A percentile compares a stretch with the other conserved stretches of the same genome.
Conservation (phyloP, 2,797 vertebrate genomes). For the Nannoperca obscura region DNA sequence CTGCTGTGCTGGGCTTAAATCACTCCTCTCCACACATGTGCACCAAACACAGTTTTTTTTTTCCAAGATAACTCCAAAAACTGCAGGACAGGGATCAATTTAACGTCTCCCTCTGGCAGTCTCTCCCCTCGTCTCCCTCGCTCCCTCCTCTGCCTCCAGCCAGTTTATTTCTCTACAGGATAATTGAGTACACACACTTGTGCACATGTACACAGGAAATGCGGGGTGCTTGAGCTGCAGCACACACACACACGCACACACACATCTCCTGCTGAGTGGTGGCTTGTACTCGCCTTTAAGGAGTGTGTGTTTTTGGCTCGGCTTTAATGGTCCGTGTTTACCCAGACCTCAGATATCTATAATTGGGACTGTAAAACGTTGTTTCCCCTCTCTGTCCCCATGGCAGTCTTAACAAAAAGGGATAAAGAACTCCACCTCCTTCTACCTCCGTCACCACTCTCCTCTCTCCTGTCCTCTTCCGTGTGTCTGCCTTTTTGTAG, state of each 20-base stretch:
- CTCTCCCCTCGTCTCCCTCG: constrained; percentile 32
- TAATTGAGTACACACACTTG: constrained; percentile 78
- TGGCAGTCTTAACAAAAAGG: constrained; percentile 43
- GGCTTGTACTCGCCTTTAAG: constrained; percentile 71
- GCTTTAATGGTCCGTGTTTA: constrained; percentile 77
- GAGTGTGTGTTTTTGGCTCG: constrained; percentile 77
- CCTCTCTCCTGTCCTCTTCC: constrained; percentile 8
- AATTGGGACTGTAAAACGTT: constrained; percentile 77
- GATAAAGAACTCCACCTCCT: constrained; percentile 35
- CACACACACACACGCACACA: constrained; percentile 33
- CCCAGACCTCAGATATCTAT: constrained; percentile 74
- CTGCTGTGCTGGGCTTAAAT: constrained; percentile 70
- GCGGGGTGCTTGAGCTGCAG: constrained; percentile 47
- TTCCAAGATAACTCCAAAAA: constrained; percentile 65
- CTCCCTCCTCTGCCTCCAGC: constrained; percentile 44
- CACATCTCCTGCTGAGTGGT: constrained; percentile 72
- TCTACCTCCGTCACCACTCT: not conserved
- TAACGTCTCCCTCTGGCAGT: constrained; percentile 66
- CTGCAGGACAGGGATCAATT: constrained; percentile 80
- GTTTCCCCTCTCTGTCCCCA: constrained; percentile 45
- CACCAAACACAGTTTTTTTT: constrained; percentile 60
- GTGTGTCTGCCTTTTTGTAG: not conserved
- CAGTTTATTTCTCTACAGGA: constrained; percentile 72
- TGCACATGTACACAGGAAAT: constrained; percentile 71
- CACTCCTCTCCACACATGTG: constrained; percentile 61